A percentile compares a stretch with the other conserved stretches of the same genome.
phyloP scores from a whole-genome alignment of 2,113 vertebrate genomes.

The Heterotis niloticus region DNA sequence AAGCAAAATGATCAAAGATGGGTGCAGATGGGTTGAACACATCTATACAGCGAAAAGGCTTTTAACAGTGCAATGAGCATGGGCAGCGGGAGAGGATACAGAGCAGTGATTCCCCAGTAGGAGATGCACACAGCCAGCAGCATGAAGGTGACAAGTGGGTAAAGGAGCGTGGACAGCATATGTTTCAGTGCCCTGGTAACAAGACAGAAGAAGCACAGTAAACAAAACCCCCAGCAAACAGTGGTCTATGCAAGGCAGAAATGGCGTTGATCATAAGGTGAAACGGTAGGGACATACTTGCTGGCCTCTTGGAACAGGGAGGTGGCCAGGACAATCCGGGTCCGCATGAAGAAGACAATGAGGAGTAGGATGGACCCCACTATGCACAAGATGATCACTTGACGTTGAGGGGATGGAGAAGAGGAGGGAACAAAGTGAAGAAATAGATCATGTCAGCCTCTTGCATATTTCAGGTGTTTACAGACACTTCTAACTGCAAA shows the following conservation, averaged over 20 bases:
- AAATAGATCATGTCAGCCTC: neutral
- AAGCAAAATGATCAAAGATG: slow-evolving; percentile 29
- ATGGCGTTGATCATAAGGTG: too few species aligned
- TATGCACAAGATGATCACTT: slow-evolving; percentile 75
- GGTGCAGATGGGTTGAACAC: neutral
- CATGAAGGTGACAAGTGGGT: slow-evolving; percentile 78
- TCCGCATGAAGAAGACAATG: slow-evolving; percentile 74
- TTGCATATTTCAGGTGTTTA: neutral
- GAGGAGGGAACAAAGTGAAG: neutral
- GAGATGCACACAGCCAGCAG: slow-evolving; percentile 76
- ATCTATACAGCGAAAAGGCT: neutral
- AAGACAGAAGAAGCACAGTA: neutral
- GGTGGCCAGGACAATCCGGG: slow-evolving; percentile 77
- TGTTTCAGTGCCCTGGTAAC: slow-evolving; percentile 70
- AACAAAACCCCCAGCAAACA: too few species aligned
- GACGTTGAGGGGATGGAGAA: neutral
- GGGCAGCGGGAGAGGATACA: slow-evolving; percentile 74
- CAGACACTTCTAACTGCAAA: neutral
- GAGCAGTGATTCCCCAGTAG: slow-evolving; percentile 76
- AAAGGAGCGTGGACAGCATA: slow-evolving; percentile 77
- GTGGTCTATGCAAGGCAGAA: too few species aligned
- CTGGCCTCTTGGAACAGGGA: slow-evolving; percentile 82
- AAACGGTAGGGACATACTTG: slow-evolving; percentile 58
- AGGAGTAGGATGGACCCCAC: slow-evolving; percentile 72
- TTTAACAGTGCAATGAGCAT: neutral